phyloP scores from a whole-genome alignment of 2,888 invertebrate genomes.

The Acrobasis suavella region DNA sequence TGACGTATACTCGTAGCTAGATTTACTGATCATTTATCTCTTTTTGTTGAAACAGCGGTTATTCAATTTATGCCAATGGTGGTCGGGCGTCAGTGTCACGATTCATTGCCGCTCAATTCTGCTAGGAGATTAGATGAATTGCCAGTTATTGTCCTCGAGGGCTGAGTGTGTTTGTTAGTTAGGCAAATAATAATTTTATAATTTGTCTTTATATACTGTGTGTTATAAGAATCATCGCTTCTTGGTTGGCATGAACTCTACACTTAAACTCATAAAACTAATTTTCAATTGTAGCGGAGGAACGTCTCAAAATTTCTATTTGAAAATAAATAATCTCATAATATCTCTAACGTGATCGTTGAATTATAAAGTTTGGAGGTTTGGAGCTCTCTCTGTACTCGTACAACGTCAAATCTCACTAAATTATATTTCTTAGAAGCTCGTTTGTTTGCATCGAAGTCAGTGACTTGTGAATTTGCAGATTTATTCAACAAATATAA shows the following conservation, averaged over 20 bases:
- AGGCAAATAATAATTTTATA: constrained; percentile 36
- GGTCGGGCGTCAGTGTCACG: constrained; percentile 45
- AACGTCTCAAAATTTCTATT: too few relatives aligned
- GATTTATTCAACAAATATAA: constrained; percentile 4
- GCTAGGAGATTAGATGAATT: constrained; percentile 61
- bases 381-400: too few relatives aligned
- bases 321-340: too few relatives aligned
- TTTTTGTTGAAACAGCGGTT: constrained; percentile 46
- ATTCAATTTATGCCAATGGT: constrained; percentile 63
- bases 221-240: too few relatives aligned
- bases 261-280: too few relatives aligned
- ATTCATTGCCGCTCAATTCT: constrained; percentile 60
- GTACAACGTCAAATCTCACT: too few relatives aligned
- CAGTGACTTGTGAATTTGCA: constrained; percentile 25
- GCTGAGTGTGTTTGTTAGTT: constrained; percentile 37
- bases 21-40: constrained; percentile 50
- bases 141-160: constrained; percentile 48
- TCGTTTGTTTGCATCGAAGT: constrained; percentile 41
- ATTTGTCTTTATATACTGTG: too few relatives aligned
- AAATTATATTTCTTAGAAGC: too few relatives aligned
- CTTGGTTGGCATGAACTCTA: too few relatives aligned
- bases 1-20: not conserved
- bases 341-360: too few relatives aligned
- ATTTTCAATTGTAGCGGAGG: too few relatives aligned
- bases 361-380: too few relatives aligned